Percentiles rank a stretch among this genome's conserved stretches.
These are phyloP conservation scores for Tinea semifulvella DNA, from an alignment of 2,888 invertebrate species.

Conservation along the genomic window DNA sequence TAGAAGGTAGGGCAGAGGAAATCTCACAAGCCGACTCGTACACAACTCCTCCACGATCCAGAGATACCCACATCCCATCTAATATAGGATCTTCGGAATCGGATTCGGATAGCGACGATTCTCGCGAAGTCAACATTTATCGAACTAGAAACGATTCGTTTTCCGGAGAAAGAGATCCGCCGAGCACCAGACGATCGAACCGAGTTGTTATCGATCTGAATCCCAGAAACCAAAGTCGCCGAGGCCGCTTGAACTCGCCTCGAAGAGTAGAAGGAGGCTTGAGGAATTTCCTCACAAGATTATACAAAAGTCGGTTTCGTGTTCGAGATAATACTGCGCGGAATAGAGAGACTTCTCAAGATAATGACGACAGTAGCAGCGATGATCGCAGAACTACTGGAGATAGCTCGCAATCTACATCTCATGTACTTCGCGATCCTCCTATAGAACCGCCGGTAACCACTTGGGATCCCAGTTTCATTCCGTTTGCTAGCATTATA, in stretches of 20 bases:
- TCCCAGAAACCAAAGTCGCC: background rate
- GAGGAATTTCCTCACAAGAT: background rate
- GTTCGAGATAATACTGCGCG: constrained; percentile 25
- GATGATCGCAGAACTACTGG: too few species aligned
- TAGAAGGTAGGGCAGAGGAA: constrained; percentile 20
- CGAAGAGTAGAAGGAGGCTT: background rate
- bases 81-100: constrained; percentile 32
- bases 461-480: too few species aligned
- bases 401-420: too few species aligned
- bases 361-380: background rate
- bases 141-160: constrained; percentile 43
- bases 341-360: constrained; percentile 20
- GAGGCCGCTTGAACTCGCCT: background rate
- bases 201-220: constrained; percentile 40
- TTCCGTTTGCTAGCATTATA: too few species aligned
- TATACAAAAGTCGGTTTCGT: constrained; percentile 32
- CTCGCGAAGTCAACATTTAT: constrained; percentile 50
- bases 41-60: constrained; percentile 21
- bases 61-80: background rate
- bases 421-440: too few species aligned
- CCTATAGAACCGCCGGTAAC: too few species aligned
- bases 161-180: constrained; percentile 1
- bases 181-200: constrained; percentile 20
- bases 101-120: constrained; percentile 51
- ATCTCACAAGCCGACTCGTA: background rate